These are phyloP conservation scores for Brachionus rotundiformis DNA, from an alignment of 1,140 invertebrate species.

Conservation along the genomic window DNA sequence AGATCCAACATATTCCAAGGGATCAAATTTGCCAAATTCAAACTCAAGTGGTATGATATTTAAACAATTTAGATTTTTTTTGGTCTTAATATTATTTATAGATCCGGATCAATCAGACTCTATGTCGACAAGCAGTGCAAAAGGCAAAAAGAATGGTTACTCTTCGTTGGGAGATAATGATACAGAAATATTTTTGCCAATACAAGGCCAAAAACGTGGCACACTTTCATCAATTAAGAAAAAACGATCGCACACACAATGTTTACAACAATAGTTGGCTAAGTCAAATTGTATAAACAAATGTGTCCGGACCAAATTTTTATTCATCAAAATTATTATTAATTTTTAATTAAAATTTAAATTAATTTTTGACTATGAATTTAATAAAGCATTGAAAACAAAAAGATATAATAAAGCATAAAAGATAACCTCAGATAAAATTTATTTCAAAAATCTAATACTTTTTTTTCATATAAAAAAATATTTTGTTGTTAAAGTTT, in stretches of 20 bases:
- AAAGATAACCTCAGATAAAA: no score
- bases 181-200: conserved; percentile 37
- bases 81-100: neutral
- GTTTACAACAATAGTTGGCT: conserved; percentile 22
- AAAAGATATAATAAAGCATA: no score
- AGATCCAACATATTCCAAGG: neutral
- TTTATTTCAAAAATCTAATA: no score
- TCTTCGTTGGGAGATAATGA: conserved; percentile 28
- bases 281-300: neutral
- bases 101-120: neutral
- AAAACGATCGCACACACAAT: conserved; percentile 23
- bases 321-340: no score
- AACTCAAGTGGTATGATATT: neutral
- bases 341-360: neutral
- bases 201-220: conserved; percentile 34
- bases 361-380: no score
- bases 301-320: neutral
- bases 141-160: conserved; percentile 27
- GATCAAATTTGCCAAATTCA: neutral
- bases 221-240: conserved; percentile 6
- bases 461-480: no score
- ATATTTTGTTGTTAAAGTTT: no score
- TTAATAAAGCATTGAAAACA: no score
- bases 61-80: neutral
- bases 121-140: neutral